Evolutionary conservation across 2,113 vertebrate genomes (phyloP), one percentile per base, ranked within the genome.

Genomic region (Petromus typicus): DNA sequence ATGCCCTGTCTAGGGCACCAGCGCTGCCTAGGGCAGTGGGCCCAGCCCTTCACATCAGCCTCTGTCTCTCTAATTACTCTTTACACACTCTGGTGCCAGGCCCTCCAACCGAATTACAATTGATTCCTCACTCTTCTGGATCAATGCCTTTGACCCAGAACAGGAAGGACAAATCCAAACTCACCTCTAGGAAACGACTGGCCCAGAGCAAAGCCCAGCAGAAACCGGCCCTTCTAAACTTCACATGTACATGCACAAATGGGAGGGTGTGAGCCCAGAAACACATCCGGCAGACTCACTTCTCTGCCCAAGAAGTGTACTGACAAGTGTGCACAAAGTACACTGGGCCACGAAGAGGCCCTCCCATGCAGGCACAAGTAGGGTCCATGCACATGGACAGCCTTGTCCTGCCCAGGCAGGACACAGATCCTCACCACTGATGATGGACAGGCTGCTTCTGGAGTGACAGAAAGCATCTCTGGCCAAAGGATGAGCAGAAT

Each of bases 31-130:
- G 80, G 73, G n/a, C 23, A 80, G 75, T 81, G 48, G 34, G 0
- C 43, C 32, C 45, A 89, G 85, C 69, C 85, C 71, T 63, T 1
- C n/a, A 59, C 93, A 6, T 93, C 7, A 2, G 96, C 93, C 91
- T 80, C 37, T 97, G 81, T 96, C 94, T 89, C 85, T 98, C 97
- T 98, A 98, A 98, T 98, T 98, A 98, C 98, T 98, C 95, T 90
- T 95, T 92, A 91, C 73, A 69, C 97, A 95, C 96, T 93, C 97
- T n/a, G 90, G 81, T 17, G 63, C 12, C 91, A 86, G 90, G 94
- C 95, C 97, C 96, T 95, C 96, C 79, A 94, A 98, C 96, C 97
- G 97, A 98, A 99, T 98, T 98, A 97, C 93, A 23, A 98, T 98
- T 69, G 98, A 99, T 98, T 91, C 91, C 84, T 94, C 64, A 25